Conservation (phyloP, 2,888 invertebrate species). For the Morinoia aosen region DNA sequence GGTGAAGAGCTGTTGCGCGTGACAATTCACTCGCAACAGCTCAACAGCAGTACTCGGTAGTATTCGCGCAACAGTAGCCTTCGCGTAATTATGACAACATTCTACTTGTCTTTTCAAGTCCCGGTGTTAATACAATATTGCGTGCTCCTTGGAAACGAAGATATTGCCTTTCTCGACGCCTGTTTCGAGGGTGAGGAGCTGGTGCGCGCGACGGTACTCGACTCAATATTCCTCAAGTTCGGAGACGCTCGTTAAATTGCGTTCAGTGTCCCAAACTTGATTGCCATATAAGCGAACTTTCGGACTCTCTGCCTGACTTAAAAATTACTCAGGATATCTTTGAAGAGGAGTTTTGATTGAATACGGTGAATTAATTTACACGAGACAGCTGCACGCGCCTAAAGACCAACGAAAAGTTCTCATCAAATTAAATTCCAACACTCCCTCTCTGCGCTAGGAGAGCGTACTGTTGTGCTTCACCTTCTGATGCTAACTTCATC, state of each 20-base stretch:
- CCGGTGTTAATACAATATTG: not conserved
- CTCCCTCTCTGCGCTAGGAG: too few relatives aligned
- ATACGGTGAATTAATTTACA: not conserved
- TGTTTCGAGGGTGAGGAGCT: not conserved
- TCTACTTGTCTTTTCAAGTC: too few relatives aligned
- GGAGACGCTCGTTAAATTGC: not conserved
- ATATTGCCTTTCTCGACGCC: not conserved
- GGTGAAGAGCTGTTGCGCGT: too few relatives aligned
- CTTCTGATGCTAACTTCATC: too few relatives aligned
- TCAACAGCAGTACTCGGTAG: too few relatives aligned
- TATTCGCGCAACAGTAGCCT: too few relatives aligned
- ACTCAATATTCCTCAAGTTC: not conserved
- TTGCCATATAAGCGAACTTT: not conserved
- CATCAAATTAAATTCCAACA: too few relatives aligned
- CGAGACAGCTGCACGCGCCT: not conserved
- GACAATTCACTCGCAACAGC: too few relatives aligned
- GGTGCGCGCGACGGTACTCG: not conserved
- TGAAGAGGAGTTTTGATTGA: not conserved
- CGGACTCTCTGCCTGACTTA: not conserved
- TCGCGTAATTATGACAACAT: too few relatives aligned
- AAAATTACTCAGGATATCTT: not conserved
- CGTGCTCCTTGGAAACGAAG: not conserved
- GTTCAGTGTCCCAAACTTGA: not conserved
- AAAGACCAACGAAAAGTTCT: not conserved
- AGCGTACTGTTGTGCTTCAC: too few relatives aligned